Percentiles rank a stretch among this genome's conserved stretches.
Conservation (phyloP, 2,113 vertebrate species). For the Dasyurus viverrinus region DNA sequence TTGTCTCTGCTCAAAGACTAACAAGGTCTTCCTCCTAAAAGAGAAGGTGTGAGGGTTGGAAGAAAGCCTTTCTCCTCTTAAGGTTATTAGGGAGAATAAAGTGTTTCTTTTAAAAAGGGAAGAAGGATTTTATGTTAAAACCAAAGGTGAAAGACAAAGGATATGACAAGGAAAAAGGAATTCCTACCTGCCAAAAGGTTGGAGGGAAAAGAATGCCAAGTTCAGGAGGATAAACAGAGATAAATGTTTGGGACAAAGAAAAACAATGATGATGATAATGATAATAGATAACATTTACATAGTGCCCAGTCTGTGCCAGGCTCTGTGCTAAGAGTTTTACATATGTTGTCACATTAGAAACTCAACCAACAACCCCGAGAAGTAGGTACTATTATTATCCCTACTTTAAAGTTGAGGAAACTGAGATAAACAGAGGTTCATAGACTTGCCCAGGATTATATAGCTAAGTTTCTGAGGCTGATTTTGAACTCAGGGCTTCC, state of each 20-base stretch:
- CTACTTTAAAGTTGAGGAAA: neutral
- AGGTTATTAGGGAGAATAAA: neutral
- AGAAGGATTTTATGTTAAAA: neutral
- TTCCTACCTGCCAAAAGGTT: neutral
- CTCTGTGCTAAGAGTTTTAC: neutral
- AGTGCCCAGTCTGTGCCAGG: neutral
- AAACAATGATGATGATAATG: neutral
- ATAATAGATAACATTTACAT: neutral
- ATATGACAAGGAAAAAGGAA: neutral
- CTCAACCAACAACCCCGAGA: neutral
- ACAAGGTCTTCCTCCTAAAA: neutral
- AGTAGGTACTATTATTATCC: neutral
- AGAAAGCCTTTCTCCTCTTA: neutral
- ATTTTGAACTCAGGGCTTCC: neutral
- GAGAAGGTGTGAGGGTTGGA: neutral
- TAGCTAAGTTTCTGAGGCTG: neutral
- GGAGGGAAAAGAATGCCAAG: neutral
- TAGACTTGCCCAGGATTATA: neutral
- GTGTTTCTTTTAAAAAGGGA: neutral
- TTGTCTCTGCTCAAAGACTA: neutral
- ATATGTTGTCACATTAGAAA: neutral
- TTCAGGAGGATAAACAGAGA: neutral
- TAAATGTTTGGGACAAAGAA: neutral
- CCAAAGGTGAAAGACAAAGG: neutral
- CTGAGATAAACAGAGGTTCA: neutral